Evolutionary conservation across 1,140 invertebrate genomes (phyloP), one percentile per base, ranked within the genome.

Genomic region (Callitettix versicolor): DNA sequence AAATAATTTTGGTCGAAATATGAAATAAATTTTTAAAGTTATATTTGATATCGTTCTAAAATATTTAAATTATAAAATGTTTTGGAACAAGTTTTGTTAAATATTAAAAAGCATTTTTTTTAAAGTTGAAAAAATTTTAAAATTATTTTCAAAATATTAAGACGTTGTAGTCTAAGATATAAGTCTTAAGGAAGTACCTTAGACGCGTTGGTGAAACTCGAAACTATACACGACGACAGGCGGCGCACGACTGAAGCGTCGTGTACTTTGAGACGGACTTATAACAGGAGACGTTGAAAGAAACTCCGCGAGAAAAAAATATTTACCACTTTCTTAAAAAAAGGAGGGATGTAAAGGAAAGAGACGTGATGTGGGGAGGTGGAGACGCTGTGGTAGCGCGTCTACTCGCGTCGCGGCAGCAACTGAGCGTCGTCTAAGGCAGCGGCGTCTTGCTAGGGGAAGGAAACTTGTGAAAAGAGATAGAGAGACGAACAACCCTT

Each of bases 311-410:
- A 48, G 53, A 40, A 48, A 55, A 55, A 49, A 30, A 30, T 30
- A 24, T 33, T 36, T 20, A 21, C 30, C 42, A 47, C 41, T 30
- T 44, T 22, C 24, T 49, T 48, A 49, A 36, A 51, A 51, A 51
- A 51, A 48, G 44, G 30, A 33, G 53, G 38, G 54, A 18, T 36
- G 30, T 21, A 33, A 38, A 38, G 40, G 24, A 36, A 41, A 55
- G 53, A 58, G 46, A 47, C 43, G 56, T 40, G 49, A 42, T 53
- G 54, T 36, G 44, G 43, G 54, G 57, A 51, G 47, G 48, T 56
- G 54, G 46, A 49, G 46, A 33, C 34, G 44, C 54, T 44, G 33
- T 41, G 48, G 44, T 47, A 55, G 49, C 58, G 58, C 43, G 33
- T 36, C 47, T 30, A 36, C 48, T 56, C 41, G 57, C 38, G 53